Evolutionary conservation across 2,888 invertebrate species (phyloP).

Genomic region (Clostera curtula): DNA sequence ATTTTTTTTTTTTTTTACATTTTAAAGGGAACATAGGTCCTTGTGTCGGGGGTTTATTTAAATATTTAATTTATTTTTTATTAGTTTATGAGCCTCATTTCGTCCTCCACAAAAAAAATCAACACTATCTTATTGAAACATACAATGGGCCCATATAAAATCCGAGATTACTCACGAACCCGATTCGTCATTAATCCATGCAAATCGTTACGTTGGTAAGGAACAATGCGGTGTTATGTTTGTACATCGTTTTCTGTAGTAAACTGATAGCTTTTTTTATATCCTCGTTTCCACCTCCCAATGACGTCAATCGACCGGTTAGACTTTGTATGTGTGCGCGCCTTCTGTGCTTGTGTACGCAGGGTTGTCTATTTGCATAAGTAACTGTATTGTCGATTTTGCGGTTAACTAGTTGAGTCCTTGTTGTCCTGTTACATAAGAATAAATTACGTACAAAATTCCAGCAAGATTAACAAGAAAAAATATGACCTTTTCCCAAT

Average conservation of each 20-base stretch:
- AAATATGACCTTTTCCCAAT: too few relatives aligned
- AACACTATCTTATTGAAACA: not conserved
- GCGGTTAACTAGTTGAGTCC: too few relatives aligned
- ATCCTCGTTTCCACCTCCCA: slow-evolving; percentile 50
- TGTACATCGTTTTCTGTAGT: slow-evolving; percentile 52
- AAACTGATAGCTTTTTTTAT: slow-evolving; percentile 68
- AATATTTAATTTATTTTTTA: not conserved
- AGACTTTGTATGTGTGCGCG: slow-evolving; percentile 27
- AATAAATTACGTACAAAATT: too few relatives aligned
- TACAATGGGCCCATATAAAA: slow-evolving; percentile 8
- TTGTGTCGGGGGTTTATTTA: not conserved
- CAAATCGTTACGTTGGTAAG: slow-evolving; percentile 26
- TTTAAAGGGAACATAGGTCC: not conserved
- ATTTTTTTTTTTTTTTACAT: too few relatives aligned
- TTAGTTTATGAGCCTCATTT: too few relatives aligned
- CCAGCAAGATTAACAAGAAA: too few relatives aligned
- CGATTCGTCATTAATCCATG: slow-evolving; percentile 10
- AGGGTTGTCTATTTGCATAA: slow-evolving; percentile 32
- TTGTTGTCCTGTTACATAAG: too few relatives aligned
- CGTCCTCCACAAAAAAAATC: too few relatives aligned
- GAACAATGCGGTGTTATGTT: slow-evolving; percentile 60
- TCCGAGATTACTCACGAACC: slow-evolving; percentile 16
- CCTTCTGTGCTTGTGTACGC: slow-evolving; percentile 20
- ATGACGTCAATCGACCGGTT: slow-evolving; percentile 70
- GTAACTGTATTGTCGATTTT: too few relatives aligned